Conservation (phyloP, 2,888 invertebrate genomes). For the Aricia artaxerxes region DNA sequence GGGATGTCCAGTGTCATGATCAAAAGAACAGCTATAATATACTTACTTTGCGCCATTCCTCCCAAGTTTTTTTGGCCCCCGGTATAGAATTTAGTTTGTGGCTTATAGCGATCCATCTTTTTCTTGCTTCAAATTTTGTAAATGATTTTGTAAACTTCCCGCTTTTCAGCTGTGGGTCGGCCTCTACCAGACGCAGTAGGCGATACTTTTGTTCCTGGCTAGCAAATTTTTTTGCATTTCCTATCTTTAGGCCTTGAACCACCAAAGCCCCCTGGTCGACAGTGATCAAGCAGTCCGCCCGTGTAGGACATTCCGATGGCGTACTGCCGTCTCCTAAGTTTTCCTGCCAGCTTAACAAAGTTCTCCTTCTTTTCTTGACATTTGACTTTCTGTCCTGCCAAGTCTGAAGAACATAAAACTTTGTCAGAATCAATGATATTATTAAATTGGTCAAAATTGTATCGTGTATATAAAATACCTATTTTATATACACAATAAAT, state of each 20-base stretch:
- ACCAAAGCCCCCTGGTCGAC: background rate
- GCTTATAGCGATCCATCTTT: background rate
- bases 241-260: background rate
- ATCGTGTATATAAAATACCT: too few relatives aligned
- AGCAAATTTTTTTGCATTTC: background rate
- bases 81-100: background rate
- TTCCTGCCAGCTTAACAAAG: background rate
- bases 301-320: background rate
- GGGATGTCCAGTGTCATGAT: background rate
- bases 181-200: background rate
- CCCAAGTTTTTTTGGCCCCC: constrained; percentile 6
- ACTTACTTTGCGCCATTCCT: constrained; percentile 1
- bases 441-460: too few relatives aligned
- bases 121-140: background rate
- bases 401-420: background rate
- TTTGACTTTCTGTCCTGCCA: constrained; percentile 13
- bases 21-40: background rate
- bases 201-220: background rate
- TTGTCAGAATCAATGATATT: background rate
- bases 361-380: background rate
- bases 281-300: background rate
- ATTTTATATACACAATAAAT: too few relatives aligned
- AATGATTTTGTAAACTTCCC: constrained; percentile 1
- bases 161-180: background rate
- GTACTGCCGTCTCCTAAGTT: background rate